These are phyloP conservation scores for Epizoanthus illoricatus DNA, from an alignment of 92 coral and sea anemone genomes.

Conservation along the genomic window DNA sequence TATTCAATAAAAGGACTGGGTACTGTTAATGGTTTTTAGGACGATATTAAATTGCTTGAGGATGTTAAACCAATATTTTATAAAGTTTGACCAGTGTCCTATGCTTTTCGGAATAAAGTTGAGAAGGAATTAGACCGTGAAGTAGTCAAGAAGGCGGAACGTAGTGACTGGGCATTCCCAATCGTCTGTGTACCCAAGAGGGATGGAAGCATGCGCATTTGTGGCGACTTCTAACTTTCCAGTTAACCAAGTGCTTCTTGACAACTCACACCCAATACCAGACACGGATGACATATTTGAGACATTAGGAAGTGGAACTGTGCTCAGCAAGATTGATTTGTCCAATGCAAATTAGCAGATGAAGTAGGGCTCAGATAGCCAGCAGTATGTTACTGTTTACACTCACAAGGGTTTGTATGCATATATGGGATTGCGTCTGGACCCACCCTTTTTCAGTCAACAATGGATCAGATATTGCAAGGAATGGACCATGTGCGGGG, in stretches of 20 bases:
- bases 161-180: slow-evolving; percentile 52
- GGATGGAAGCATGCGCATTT: slow-evolving; percentile 53
- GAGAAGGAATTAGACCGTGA: slow-evolving; percentile 52
- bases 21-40: slow-evolving; percentile 46
- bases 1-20: slow-evolving; percentile 55
- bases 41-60: slow-evolving; percentile 37
- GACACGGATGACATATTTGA: slow-evolving; percentile 60
- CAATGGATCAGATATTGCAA: slow-evolving; percentile 44
- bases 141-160: slow-evolving; percentile 49
- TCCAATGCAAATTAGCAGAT: slow-evolving; percentile 59
- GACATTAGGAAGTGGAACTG: slow-evolving; percentile 55
- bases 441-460: slow-evolving; percentile 41
- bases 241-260: slow-evolving; percentile 42
- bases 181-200: slow-evolving; percentile 53
- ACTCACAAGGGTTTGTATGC: slow-evolving; percentile 50
- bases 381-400: slow-evolving; percentile 53
- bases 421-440: slow-evolving; percentile 52
- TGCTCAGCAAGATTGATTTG: slow-evolving; percentile 59
- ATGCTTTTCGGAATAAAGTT: slow-evolving; percentile 40
- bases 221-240: slow-evolving; percentile 54
- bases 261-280: slow-evolving; percentile 48
- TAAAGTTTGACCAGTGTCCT: slow-evolving; percentile 52
- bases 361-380: slow-evolving; percentile 41
- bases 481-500: slow-evolving; percentile 25
- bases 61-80: slow-evolving; percentile 53